Conservation (phyloP, 1,140 invertebrate species). For the Platorchestia sp. region DNA sequence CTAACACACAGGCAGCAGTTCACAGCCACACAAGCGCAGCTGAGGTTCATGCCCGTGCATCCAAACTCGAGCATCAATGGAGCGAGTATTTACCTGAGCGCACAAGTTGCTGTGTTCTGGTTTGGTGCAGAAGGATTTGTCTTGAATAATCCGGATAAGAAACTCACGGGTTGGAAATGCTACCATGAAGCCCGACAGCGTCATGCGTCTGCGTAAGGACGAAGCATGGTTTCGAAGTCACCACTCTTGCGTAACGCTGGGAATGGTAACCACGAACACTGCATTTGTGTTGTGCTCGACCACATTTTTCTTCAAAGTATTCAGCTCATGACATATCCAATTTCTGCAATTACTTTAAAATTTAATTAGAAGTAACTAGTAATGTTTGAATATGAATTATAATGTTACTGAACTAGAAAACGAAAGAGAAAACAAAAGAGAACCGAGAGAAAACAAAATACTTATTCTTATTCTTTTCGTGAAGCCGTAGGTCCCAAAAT, state of each 20-base stretch:
- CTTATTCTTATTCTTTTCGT: no score
- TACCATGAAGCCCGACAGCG: background rate
- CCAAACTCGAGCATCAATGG: background rate
- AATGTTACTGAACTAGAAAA: no score
- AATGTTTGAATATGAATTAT: no score
- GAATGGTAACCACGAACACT: background rate
- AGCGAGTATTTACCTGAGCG: background rate
- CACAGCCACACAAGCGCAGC: background rate
- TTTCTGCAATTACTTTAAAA: no score
- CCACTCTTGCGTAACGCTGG: background rate
- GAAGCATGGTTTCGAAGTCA: background rate
- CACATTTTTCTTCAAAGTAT: no score
- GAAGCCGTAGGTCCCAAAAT: no score
- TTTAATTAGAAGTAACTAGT: no score
- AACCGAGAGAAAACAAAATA: no score
- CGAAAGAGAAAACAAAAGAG: no score
- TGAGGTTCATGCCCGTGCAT: background rate
- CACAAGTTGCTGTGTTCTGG: background rate
- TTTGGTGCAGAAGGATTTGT: background rate
- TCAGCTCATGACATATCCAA: no score
- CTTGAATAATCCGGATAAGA: background rate
- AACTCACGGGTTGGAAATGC: background rate
- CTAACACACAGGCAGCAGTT: background rate
- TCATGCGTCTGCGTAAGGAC: background rate
- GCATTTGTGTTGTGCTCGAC: no score